Base-by-base conservation (phyloP, 1,140 invertebrate genomes). In the Lasaia peninsularis region DNA sequence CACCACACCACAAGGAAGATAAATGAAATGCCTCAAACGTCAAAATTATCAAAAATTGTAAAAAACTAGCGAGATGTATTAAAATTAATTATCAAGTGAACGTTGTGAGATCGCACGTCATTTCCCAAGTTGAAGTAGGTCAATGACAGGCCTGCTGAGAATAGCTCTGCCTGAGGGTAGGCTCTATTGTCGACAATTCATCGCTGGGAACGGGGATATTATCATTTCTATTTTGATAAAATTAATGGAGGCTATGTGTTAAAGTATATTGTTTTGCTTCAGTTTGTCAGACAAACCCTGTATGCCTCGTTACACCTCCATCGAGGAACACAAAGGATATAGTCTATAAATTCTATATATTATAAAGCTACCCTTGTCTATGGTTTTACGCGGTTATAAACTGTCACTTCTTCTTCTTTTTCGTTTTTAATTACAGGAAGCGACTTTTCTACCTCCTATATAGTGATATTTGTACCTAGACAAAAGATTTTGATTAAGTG, bases 101-200 rank as follows among this genome's bases (percentile, higher is more conserved):
- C 61, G 65, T 63, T 78, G 69, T 65, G 73, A 67, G 57, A 49
- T 58, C 65, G 58, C 62, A 71, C 52, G 35, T 55, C 52, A 55
- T 55, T 55, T 55, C 63, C 70, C 56, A 62, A 66, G 60, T 52
- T 65, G 58, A 80, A 78, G 65, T 78, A 67, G 78, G 78, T 80
- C 78, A 80, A 78, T 80, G 75, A 73, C 75, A 77, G 67, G 55
- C 63, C 63, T 63, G 67, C 65, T 69, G 68, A 81, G 78, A 78
- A 78, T 81, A 81, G 75, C 70, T 66, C 58, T 63, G 71, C 65
- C 73, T 65, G 69, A 71, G 71, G 76, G 73, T 70, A 71, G 61
- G 16, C 16, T 74, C 73, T 68, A 76, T 78, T 80, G 77, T 80
- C 72, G 67, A 65, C 60, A 62, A 62, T 65, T 60, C 63, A 62